These are phyloP conservation scores for Hemicordylus capensis DNA, from an alignment of 2,113 vertebrate genomes.

Conservation along the genomic window DNA sequence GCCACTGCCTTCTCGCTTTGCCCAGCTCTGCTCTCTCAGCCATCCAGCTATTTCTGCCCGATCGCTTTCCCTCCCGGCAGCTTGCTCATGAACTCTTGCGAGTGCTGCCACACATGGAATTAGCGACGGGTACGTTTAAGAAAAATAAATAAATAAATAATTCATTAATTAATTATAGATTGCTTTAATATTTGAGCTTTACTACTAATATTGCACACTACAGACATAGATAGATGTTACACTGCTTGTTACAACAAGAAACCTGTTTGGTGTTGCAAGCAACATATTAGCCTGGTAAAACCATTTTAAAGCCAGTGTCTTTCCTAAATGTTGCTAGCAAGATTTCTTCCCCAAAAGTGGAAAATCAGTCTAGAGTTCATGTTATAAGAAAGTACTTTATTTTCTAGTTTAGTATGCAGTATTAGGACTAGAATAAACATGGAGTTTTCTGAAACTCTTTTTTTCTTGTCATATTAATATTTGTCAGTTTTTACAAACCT, in stretches of 20 bases:
- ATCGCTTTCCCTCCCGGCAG: too few species aligned
- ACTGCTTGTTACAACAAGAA: background rate
- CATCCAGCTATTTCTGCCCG: too few species aligned
- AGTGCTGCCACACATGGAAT: too few species aligned
- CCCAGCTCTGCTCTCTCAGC: too few species aligned
- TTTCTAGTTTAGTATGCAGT: background rate
- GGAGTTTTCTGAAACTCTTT: background rate
- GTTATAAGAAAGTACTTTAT: background rate
- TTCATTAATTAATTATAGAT: background rate
- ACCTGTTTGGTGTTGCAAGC: background rate
- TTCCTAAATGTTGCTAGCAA: background rate
- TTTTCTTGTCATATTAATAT: background rate
- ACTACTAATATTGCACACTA: background rate
- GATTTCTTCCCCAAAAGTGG: background rate
- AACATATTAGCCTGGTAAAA: background rate
- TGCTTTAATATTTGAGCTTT: constrained; percentile 26
- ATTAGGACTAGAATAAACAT: background rate
- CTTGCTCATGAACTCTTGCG: too few species aligned
- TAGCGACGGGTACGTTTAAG: too few species aligned
- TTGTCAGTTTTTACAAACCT: background rate
- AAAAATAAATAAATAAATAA: too few species aligned
- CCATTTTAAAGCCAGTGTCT: background rate
- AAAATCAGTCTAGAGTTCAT: background rate
- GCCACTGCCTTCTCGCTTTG: too few species aligned
- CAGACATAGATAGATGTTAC: background rate